Base-by-base conservation (phyloP, 2,888 invertebrate species). In the Catonia carolina region DNA sequence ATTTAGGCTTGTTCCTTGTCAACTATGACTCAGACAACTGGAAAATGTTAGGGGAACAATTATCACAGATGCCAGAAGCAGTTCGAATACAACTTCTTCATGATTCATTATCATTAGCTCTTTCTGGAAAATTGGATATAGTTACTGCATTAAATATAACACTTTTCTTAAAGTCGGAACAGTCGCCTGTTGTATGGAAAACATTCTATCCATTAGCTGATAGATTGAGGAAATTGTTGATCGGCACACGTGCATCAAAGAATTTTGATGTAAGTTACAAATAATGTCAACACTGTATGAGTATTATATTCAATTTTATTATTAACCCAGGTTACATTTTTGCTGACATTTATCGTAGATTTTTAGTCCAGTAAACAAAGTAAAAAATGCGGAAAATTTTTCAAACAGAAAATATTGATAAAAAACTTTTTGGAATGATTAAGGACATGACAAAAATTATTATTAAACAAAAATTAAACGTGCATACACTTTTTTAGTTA, bases 151-250 rank as follows among this genome's bases (percentile, higher is more conserved):
- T 90, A 18, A 84, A 89, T 65, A 86, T 89, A 85, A 88, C 88
- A 0, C 71, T 86, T 35, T 87, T 89, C 66, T 72, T 89, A 68
- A 82, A 79, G 66, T 75, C 81, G 47, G 89, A 89, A 70, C 77
- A 83, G 23, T 80, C 86, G 61, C 85, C 86, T 63, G 72, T 87
- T 0, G 88, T 88, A 0, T 90, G 89, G 89, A 85, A 86, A 68
- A 86, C 88, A 7, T 89, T 89, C 67, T 87, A 87, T 2, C 84
- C 89, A 76, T 84, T 89, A 47, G 89, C 89, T 69, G 88, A 89
- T 65, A 79, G 89, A 53, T 85, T 87, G 27, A 76, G 84, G 59
- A 85, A 85, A 63, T 84, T 89, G 64, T 82, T 84, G 61, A 80
- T 79, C 65, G 79, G 77, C 56, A 78, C 75, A 7, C 54, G 64